Base-by-base conservation (phyloP, 1,140 invertebrate species). In the Drosophila saltans region DNA sequence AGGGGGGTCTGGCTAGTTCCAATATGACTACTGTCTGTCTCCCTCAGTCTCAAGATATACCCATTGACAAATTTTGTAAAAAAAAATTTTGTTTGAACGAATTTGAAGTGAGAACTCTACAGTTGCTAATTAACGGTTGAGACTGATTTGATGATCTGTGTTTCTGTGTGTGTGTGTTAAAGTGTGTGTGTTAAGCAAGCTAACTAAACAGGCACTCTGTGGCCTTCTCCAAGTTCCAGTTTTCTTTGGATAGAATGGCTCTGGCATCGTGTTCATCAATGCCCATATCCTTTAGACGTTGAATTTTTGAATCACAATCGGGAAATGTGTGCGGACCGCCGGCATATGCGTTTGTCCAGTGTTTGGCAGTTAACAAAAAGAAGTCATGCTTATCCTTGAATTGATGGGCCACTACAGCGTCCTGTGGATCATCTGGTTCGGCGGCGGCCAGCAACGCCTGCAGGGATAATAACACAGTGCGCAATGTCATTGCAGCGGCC, bases 401-500 rank as follows among this genome's bases (percentile, higher is more conserved):
- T 92, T 99, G 98, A 92, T 96, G 96, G 43, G 98, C 98, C 11
- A 99, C 98, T n/a, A 99, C 98, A 28, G 97, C 97, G 93, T 98
- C 97, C 92, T 98, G 98, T 16, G 98, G 98, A 94, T 99, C 98
- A 94, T 98, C 97, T 8, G 98, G 98, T 93, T 99, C 98, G 4
- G 98, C 97, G 60, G 97, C 96, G 57, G 97, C 96, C 72, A 99
- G 93, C 64, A 99, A 93, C 0, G 98, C 96, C 95, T 99, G 98
- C 60, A 99, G 93, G 1, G 98, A 98, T 3, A 99, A 93, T 61
- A 99, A 93, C 40, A 99, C 98, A 40, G 98, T 99, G 66, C 98
- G 94, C 69, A 99, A 93, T 1, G 98, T 99, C 96, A 99, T 98
- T 8, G 99, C 98, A 64, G 99, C 99, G 73, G 99, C 99, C 99